These are phyloP conservation scores for Leptoteleia sp. DNA, from an alignment of 1,140 invertebrate genomes.

Conservation along the genomic window DNA sequence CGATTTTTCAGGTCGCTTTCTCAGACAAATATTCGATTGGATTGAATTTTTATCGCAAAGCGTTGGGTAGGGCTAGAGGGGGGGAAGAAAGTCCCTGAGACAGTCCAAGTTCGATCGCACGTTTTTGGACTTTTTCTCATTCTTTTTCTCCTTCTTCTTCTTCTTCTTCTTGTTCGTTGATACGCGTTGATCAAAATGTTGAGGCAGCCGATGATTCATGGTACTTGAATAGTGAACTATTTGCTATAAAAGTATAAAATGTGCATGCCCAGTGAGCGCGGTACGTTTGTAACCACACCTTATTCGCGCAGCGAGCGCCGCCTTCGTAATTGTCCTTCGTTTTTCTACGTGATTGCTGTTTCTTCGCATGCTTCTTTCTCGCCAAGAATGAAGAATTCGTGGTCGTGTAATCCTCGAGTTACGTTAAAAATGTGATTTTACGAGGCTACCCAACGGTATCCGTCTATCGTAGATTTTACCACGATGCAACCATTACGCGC, in stretches of 20 bases:
- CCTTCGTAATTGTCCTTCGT: conserved; percentile 64
- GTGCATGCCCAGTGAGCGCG: conserved; percentile 60
- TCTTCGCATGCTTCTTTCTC: conserved; percentile 70
- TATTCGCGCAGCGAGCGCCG: conserved; percentile 62
- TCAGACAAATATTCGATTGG: conserved; percentile 1
- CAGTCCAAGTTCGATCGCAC: conserved; percentile 22
- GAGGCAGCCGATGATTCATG: conserved; percentile 53
- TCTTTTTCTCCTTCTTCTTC: too few species aligned
- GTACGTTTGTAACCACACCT: conserved; percentile 65
- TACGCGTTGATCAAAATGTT: conserved; percentile 51
- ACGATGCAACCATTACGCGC: conserved; percentile 66
- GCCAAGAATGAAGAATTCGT: conserved; percentile 66
- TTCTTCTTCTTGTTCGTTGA: too few species aligned
- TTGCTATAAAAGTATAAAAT: conserved; percentile 64
- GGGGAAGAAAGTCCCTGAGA: conserved; percentile 25
- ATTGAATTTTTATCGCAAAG: background rate
- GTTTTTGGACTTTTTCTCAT: too few species aligned
- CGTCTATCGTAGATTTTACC: conserved; percentile 65
- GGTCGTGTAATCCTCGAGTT: conserved; percentile 69
- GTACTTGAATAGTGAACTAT: conserved; percentile 62
- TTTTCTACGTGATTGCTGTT: conserved; percentile 64
- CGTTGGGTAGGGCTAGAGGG: too few species aligned
- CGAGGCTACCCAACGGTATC: conserved; percentile 72
- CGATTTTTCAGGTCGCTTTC: conserved; percentile 32
- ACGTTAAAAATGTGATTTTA: conserved; percentile 75